Percentiles rank a stretch among this genome's conserved stretches.
These are phyloP conservation scores for Nebria salina DNA, from an alignment of 2,888 invertebrate species.

Conservation along the genomic window DNA sequence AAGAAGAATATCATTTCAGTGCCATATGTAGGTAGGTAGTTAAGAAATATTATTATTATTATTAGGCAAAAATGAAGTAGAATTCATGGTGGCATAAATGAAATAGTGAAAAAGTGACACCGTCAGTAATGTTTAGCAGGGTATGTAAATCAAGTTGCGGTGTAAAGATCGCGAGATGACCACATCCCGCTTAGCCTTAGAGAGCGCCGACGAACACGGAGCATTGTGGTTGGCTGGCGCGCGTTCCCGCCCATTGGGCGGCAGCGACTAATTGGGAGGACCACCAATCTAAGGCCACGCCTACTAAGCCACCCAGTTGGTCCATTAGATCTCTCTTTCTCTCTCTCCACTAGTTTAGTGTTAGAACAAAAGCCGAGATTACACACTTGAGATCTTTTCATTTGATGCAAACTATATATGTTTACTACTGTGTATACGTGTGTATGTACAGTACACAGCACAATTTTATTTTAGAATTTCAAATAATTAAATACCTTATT, in stretches of 20 bases:
- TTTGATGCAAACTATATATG: neutral
- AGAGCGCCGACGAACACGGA: neutral
- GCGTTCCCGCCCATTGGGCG: slow-evolving; percentile 29
- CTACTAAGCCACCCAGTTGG: slow-evolving; percentile 50
- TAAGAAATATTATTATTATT: neutral
- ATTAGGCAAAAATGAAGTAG: neutral
- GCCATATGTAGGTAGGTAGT: no score
- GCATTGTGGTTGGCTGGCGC: slow-evolving; percentile 20
- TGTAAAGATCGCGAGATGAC: slow-evolving; percentile 21
- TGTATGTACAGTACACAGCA: no score
- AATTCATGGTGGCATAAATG: no score
- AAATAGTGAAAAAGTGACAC: no score
- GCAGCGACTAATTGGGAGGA: slow-evolving; percentile 51
- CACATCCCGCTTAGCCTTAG: slow-evolving; percentile 5
- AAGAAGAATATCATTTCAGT: no score
- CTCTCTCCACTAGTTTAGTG: neutral
- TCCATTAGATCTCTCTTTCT: slow-evolving; percentile 41
- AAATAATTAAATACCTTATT: no score
- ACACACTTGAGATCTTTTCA: neutral
- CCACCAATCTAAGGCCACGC: slow-evolving; percentile 47
- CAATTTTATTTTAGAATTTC: no score
- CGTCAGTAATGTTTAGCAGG: no score
- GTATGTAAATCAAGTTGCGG: neutral
- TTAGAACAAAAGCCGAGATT: neutral
- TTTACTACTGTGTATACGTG: no score